A percentile compares a stretch with the other conserved stretches of the same genome.
phyloP scores from a whole-genome alignment of 2,797 vertebrate genomes.

The Malurus leucopterus region DNA sequence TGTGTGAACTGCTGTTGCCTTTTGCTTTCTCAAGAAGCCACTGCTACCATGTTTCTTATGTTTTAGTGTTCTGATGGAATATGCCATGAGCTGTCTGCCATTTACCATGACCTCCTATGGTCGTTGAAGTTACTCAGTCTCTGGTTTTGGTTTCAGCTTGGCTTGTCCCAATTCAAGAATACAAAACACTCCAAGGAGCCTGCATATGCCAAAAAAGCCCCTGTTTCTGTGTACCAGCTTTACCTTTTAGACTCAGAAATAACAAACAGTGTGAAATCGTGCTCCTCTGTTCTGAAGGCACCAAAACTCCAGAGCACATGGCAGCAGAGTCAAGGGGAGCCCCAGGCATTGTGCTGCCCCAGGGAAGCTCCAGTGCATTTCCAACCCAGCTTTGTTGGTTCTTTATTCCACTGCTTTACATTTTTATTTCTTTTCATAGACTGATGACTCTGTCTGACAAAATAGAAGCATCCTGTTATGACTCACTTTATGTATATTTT shows the following conservation, averaged over 20 bases:
- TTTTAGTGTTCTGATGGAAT: background rate
- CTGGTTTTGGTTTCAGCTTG: background rate
- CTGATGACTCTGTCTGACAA: background rate
- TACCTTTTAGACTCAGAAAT: background rate
- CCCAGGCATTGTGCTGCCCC: background rate
- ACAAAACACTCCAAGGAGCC: background rate
- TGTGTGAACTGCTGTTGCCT: background rate
- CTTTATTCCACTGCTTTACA: background rate
- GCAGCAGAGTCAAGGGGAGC: background rate
- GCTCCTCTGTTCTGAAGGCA: background rate
- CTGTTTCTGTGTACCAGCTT: background rate
- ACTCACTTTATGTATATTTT: slow-evolving; percentile 11
- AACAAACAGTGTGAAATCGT: background rate
- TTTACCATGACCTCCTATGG: accelerated
- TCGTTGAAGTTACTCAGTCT: background rate
- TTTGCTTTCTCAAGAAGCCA: background rate
- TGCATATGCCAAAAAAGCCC: background rate
- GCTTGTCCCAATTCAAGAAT: background rate
- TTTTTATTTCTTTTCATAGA: background rate
- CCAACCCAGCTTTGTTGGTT: background rate
- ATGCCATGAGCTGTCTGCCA: background rate
- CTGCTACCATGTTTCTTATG: background rate
- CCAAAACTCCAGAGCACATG: background rate
- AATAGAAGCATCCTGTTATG: background rate
- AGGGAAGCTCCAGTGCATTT: background rate